Evolutionary conservation across 1,140 invertebrate genomes (phyloP).

Genomic region (Macrostomum lignano): DNA sequence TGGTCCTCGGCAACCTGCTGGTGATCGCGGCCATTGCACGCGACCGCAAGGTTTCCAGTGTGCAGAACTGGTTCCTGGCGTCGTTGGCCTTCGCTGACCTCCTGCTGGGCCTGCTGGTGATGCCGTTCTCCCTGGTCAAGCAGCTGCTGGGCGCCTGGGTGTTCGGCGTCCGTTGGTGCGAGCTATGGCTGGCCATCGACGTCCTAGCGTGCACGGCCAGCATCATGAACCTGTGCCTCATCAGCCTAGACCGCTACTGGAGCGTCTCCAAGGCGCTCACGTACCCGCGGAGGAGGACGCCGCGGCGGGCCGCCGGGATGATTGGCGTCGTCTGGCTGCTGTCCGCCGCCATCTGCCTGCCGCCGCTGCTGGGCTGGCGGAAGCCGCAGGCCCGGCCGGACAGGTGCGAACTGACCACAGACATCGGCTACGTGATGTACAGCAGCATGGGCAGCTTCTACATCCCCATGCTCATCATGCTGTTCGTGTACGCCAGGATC

Average conservation of each 20-base stretch:
- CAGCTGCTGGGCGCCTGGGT: conserved; percentile 67
- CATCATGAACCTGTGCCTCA: conserved; percentile 38
- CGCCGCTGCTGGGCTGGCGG: conserved; percentile 78
- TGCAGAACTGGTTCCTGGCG: conserved; percentile 91
- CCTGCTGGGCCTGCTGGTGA: conserved; percentile 66
- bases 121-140: conserved; percentile 82
- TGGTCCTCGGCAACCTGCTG: not conserved
- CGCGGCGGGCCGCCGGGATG: conserved; percentile 47
- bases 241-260: conserved; percentile 36
- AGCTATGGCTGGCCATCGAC: conserved; percentile 69
- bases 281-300: conserved; percentile 1
- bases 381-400: too few species aligned
- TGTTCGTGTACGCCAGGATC: conserved; percentile 76
- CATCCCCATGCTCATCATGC: conserved; percentile 73
- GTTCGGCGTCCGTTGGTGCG: conserved; percentile 56
- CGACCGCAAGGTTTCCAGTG: conserved; percentile 45
- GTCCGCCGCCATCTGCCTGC: conserved; percentile 81
- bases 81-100: conserved; percentile 80
- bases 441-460: conserved; percentile 69
- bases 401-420: conserved; percentile 1
- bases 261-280: conserved; percentile 34
- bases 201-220: conserved; percentile 67
- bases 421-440: conserved; percentile 56
- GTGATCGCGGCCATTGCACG: not conserved
- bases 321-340: conserved; percentile 75